phyloP scores from a whole-genome alignment of 2,113 vertebrate species.

The Triplophysa siluroides region DNA sequence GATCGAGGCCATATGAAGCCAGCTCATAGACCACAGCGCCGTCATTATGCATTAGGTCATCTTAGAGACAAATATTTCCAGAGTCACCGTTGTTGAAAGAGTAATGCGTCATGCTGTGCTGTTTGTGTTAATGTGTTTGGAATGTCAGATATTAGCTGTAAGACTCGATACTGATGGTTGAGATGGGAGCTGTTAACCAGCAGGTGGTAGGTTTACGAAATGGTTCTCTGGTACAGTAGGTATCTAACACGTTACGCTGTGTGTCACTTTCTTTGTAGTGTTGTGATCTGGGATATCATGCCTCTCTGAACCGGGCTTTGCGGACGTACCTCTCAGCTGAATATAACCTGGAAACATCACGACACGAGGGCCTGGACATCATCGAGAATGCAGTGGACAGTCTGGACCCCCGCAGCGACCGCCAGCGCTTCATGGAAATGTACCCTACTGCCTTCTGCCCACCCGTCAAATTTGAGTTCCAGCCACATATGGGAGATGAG shows the following conservation, averaged over 20 bases:
- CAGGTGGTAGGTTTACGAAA: not conserved
- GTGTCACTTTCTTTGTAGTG: constrained; percentile 73
- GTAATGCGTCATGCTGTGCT: not conserved
- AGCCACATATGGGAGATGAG: constrained; percentile 97
- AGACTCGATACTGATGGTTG: not conserved
- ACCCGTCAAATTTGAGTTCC: constrained; percentile 94
- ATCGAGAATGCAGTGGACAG: constrained; percentile 98
- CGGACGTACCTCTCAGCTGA: constrained; percentile 97
- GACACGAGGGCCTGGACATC: constrained; percentile 96
- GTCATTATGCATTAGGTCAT: constrained; percentile 34
- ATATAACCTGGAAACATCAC: constrained; percentile 97
- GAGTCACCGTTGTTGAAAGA: constrained; percentile 28
- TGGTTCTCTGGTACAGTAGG: no score
- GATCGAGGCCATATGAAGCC: constrained; percentile 22
- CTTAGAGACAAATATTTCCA: constrained; percentile 10
- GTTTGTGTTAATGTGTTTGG: constrained; percentile 21
- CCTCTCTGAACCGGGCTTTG: constrained; percentile 92
- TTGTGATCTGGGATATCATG: constrained; percentile 95
- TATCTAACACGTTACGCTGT: not conserved
- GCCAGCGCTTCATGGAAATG: constrained; percentile 99
- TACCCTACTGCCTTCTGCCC: constrained; percentile 94
- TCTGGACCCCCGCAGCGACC: constrained; percentile 92
- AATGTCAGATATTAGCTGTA: constrained; percentile 20
- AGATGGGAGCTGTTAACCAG: not conserved
- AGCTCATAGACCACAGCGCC: not conserved